Evolutionary conservation across 2,797 vertebrate species (phyloP).

Genomic region (Melanotaenia maccullochi): DNA sequence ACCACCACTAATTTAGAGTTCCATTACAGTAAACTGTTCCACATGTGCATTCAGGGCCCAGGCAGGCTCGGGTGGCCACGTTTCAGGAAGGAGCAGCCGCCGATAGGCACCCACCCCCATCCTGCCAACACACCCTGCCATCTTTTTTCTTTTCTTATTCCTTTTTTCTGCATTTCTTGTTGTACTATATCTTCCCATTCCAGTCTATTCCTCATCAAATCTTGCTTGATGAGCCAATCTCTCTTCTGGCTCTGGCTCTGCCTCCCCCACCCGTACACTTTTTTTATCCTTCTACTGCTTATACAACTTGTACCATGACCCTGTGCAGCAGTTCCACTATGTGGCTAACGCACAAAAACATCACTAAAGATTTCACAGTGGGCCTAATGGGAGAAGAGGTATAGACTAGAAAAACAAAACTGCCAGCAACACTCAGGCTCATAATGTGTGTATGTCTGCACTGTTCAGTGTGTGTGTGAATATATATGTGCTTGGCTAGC

Average conservation of each 20-base stretch:
- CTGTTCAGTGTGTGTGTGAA: constrained; percentile 6
- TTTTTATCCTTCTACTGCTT: constrained; percentile 60
- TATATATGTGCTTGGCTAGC: constrained; percentile 59
- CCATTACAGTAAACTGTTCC: constrained; percentile 91
- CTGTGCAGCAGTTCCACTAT: constrained; percentile 73
- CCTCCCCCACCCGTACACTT: constrained; percentile 30
- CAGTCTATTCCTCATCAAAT: constrained; percentile 55
- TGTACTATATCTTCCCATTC: constrained; percentile 23
- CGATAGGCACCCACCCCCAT: constrained; percentile 82
- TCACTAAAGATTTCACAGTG: constrained; percentile 72
- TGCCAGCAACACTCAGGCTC: constrained; percentile 62
- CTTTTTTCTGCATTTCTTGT: constrained; percentile 26
- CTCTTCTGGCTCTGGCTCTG: constrained; percentile 34
- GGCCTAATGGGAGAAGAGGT: constrained; percentile 71
- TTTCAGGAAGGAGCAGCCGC: constrained; percentile 85
- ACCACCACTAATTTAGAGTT: constrained; percentile 90
- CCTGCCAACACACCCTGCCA: constrained; percentile 82
- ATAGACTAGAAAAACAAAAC: constrained; percentile 73
- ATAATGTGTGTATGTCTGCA: constrained; percentile 34
- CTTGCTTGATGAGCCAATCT: constrained; percentile 32
- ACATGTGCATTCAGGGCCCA: constrained; percentile 85
- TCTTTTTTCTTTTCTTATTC: constrained; percentile 62
- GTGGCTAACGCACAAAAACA: constrained; percentile 70
- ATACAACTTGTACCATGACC: constrained; percentile 73
- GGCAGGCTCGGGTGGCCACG: constrained; percentile 86